Base-by-base conservation (phyloP, 2,888 invertebrate species). In the Microplitis manilae region DNA sequence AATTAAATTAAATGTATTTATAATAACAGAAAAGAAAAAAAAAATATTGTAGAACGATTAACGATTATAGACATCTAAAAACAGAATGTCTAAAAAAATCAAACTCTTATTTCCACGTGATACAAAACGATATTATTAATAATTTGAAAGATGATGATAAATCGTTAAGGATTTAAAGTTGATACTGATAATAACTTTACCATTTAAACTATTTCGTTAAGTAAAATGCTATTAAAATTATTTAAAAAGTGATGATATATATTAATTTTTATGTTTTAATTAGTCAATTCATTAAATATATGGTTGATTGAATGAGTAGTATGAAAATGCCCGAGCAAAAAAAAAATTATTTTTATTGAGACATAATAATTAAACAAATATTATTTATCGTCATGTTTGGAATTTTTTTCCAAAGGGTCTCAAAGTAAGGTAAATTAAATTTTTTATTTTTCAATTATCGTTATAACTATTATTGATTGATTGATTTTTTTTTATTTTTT, bases 71-170 rank as follows among this genome's bases (percentile, higher is more conserved):
- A 50, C 50, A 9, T 5, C 6, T 50, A 9, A 50, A 8, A 50
- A 5, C 50, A 4, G 8, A 50, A 50, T 64, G 62, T 73, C 62
- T 71, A 17, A 39, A 71, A 71, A 13, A 60, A n/a, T 60, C 59
- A 30, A 62, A 59, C 30, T 17, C 15, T 59, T 9, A 30, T 13
- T 60, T 30, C 60, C 68, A 73, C 76, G 77, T 77, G 76, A 30
- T 30, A 30, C 2, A 40, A 70, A 40, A 68, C 13, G 13, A 50
- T 50, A 50, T 50, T 50, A 50, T 50, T 50, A 50, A 50, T 13
- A 13, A 50, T 13, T 50, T 50, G 8, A 1, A 50, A 50, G 50
- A 50, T 50, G 50, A 50, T 30, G 30, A 30, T 30, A 30, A 30
- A 30, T 50, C 8, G 8, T 50, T 2, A 41, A 41, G 41, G 9